Evolutionary conservation across 2,113 vertebrate genomes (phyloP), one percentile per base, ranked within the genome.

Genomic region (Takifugu flavidus): DNA sequence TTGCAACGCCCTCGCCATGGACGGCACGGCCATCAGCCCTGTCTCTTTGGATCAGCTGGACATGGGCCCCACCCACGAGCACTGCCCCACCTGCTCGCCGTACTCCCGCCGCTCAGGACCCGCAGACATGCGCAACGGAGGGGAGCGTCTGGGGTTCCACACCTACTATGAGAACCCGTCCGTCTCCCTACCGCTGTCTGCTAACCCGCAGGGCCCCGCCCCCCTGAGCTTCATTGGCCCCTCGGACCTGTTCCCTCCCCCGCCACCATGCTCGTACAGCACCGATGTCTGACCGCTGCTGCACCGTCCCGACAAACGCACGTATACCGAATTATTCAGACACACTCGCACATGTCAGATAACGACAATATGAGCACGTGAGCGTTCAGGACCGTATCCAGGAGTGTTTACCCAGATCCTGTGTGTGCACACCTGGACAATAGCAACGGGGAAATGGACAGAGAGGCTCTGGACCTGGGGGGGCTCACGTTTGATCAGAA

Each of bases 161-260:
- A 94, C 94, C 0, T 68, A 89, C 89, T 96, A 87, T 82, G 93
- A 95, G 82, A 94, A 95, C 78, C 86, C 90, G 27, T 91, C 92
- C 5, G 86, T 82, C 0, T 67, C 92, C 42, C 80, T 95, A 56
- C 88, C 74, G 59, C 59, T 91, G 90, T 88, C 91, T 6, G 5
- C 79, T 27, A 83, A 90, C 67, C 79, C 56, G 0, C 80, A 66
- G 79, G 89, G 90, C 55, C 70, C 90, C 82, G 88, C 89, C 65
- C 79, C 93, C 86, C 31, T 95, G 91, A 94, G 89, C 56, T 91
- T 87, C 73, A 90, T 84, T 28, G 62, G 88, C 52, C 67, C 71
- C 25, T 78, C 75, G 0, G 93, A 95, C 82, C 66, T 83, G 74
- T 93, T 93, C 85, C 91, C 91, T 0, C 91, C 92, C 56, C 92